A percentile compares a stretch with the other conserved stretches of the same genome.
phyloP scores from a whole-genome alignment of 1,140 invertebrate species.

The Drosophila ficusphila region DNA sequence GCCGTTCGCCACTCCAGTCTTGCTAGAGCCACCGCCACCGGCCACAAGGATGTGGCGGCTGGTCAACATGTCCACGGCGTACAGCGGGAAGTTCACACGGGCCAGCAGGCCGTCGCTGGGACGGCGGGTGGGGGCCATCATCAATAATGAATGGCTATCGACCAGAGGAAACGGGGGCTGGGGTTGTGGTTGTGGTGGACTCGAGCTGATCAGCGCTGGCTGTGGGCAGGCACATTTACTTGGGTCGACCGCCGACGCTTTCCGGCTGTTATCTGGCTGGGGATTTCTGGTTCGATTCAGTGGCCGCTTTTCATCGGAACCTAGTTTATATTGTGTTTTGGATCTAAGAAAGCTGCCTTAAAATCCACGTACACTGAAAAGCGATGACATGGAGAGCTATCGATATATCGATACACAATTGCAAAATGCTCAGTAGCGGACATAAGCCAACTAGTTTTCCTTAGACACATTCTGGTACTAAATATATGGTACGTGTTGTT shows the following conservation, averaged over 20 bases:
- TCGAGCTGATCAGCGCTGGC: conserved; percentile 32
- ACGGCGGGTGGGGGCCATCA: conserved; percentile 78
- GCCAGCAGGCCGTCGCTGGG: conserved; percentile 89
- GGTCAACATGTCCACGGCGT: conserved; percentile 94
- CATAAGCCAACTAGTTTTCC: background rate
- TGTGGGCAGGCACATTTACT: conserved; percentile 17
- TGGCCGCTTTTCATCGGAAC: conserved; percentile 8
- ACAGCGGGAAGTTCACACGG: conserved; percentile 96
- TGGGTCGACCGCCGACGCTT: conserved; percentile 2
- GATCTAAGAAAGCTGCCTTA: conserved; percentile 17
- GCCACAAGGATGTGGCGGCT: conserved; percentile 96
- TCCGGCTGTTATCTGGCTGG: background rate
- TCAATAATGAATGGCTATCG: conserved; percentile 63
- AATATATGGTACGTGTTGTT: too few species aligned
- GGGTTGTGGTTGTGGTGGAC: conserved; percentile 34
- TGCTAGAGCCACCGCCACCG: conserved; percentile 96
- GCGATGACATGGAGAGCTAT: conserved; percentile 4
- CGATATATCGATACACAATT: conserved; percentile 8
- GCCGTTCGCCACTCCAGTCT: conserved; percentile 97
- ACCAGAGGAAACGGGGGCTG: background rate
- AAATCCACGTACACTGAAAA: conserved; percentile 46
- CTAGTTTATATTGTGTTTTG: conserved; percentile 6
- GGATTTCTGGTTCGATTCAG: background rate
- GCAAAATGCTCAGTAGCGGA: background rate
- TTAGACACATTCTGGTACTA: background rate